Base-by-base conservation (phyloP, 2,113 vertebrate genomes). In the Cynoglossus semilaevis region DNA sequence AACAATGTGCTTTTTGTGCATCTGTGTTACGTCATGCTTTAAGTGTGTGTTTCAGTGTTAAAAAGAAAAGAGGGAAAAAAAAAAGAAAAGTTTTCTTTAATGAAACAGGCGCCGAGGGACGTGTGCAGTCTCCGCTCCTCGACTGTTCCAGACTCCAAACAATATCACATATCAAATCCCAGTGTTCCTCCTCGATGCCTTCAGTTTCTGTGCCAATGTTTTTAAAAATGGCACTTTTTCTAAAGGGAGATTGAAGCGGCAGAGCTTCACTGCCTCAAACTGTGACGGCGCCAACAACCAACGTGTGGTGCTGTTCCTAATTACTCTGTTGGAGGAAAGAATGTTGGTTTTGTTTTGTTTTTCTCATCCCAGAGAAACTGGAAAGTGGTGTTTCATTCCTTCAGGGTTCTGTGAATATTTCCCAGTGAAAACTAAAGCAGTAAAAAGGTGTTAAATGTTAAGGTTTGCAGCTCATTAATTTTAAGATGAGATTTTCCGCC, bases 51-150 rank as follows among this genome's bases (percentile, higher is more conserved):
- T 56, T 79, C 18, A 44, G 19, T 58, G 41, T 85, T 79, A 67
- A 53, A 66, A 76, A 65, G 1, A 48, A 53, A 62, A 38, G 22
- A 29, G 22, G 22, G 22, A 10, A 40, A 43, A 47, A 51, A 47
- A 22, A 46, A 55, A 55, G 56, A 68, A 65, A 11, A 49, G 5
- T 9, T 54, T 70, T 45, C 72, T 59, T 67, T 6, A 51, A 54
- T 54, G 22, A 63, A 62, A 55, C 65, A 56, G 61, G 51, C 85
- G 59, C 67, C 68, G 74, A 85, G 78, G 80, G 77, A 82, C 67
- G 61, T 52, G 87, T 90, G 88, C 87, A 85, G 84, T 90, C 70
- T 73, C 64, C 53, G 54, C 73, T 77, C 82, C 50, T 74, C 64
- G 72, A 72, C 56, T 76, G 61, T 51, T 80, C 35, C 66, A 50